A percentile compares a stretch with the other conserved stretches of the same genome.
Evolutionary conservation across 2,797 vertebrate species (phyloP).

Genomic region (Babyrousa celebensis): DNA sequence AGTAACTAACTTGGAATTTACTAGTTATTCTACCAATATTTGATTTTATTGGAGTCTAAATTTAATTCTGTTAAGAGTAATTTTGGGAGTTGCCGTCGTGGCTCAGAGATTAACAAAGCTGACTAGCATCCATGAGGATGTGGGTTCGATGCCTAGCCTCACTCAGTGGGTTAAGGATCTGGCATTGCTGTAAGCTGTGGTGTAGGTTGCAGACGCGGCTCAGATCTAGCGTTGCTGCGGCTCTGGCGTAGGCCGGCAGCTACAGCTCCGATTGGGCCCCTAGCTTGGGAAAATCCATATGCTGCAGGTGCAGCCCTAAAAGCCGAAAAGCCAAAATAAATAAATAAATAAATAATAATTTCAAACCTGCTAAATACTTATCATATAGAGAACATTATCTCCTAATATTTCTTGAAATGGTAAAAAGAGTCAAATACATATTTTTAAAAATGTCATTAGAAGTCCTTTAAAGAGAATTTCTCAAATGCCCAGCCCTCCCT

Average conservation of each 20-base stretch:
- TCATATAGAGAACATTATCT: not conserved
- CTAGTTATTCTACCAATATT: not conserved
- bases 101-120: no score
- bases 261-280: no score
- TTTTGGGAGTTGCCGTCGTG: not conserved
- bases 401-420: not conserved
- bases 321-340: no score
- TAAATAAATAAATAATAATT: not conserved
- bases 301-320: no score
- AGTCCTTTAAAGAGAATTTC: slow-evolving; percentile 9
- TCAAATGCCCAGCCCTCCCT: not conserved
- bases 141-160: no score
- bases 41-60: not conserved
- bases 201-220: no score
- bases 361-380: not conserved
- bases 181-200: no score
- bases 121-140: no score
- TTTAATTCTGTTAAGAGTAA: not conserved
- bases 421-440: not conserved
- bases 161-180: no score
- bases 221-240: no score
- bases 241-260: no score
- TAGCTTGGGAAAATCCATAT: no score
- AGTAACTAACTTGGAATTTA: not conserved
- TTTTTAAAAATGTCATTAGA: not conserved